phyloP scores from a whole-genome alignment of 2,113 vertebrate genomes.

The Chauna torquata region DNA sequence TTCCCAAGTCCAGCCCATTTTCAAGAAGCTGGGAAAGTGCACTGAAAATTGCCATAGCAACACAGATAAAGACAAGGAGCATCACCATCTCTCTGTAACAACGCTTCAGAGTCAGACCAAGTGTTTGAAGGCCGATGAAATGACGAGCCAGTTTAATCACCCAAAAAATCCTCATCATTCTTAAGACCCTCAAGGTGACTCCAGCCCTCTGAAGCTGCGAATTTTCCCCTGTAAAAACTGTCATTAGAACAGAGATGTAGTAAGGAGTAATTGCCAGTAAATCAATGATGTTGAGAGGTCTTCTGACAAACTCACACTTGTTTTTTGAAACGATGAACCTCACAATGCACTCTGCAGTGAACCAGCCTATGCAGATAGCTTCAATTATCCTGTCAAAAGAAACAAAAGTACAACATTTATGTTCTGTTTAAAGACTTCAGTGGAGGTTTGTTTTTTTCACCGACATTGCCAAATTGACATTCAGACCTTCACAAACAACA shows the following conservation, averaged over 20 bases:
- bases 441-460: constrained; percentile 27
- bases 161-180: constrained; percentile 99
- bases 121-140: constrained; percentile 97
- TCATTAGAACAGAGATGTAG: constrained; percentile 90
- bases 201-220: constrained; percentile 96
- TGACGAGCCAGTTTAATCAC: constrained; percentile 98
- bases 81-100: constrained; percentile 99
- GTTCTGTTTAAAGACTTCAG: constrained; percentile 42
- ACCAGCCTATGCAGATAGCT: constrained; percentile 99
- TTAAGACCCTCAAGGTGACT: constrained; percentile 91
- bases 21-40: constrained; percentile 97
- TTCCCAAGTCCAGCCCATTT: constrained; percentile 91
- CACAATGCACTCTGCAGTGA: constrained; percentile 95
- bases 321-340: constrained; percentile 95
- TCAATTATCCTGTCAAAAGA: constrained; percentile 92
- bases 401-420: constrained; percentile 74
- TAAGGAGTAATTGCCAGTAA: constrained; percentile 95
- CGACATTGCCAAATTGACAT: constrained; percentile 61
- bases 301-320: constrained; percentile 96
- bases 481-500: constrained; percentile 61
- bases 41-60: constrained; percentile 98
- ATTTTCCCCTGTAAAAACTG: constrained; percentile 91
- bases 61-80: constrained; percentile 96
- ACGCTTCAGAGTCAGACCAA: constrained; percentile 94
- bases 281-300: constrained; percentile 97